Percentiles rank a stretch among this genome's conserved stretches.
These are phyloP conservation scores for Xerus rutilus DNA, from an alignment of 2,797 vertebrate species.

Conservation along the genomic window DNA sequence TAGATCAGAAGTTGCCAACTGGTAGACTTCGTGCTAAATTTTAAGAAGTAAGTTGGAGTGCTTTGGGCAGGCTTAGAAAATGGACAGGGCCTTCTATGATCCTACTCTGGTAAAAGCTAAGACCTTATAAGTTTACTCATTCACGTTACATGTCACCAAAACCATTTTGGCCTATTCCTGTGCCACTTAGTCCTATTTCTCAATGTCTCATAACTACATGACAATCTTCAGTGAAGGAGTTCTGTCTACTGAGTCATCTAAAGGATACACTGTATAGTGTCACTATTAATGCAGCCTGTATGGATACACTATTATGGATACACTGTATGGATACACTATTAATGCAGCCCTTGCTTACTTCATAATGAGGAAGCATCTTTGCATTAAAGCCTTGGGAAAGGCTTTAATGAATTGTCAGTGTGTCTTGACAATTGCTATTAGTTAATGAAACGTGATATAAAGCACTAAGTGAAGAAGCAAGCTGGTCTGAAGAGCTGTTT, in stretches of 20 bases:
- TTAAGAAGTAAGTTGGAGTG: background rate
- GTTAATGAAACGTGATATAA: background rate
- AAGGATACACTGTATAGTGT: background rate
- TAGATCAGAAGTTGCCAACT: conserved; percentile 22
- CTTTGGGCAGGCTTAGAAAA: background rate
- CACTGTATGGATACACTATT: too few relatives aligned
- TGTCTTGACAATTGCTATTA: background rate
- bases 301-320: too few relatives aligned
- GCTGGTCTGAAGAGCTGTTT: background rate
- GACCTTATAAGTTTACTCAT: background rate
- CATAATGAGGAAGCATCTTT: background rate
- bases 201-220: background rate
- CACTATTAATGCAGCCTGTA: background rate
- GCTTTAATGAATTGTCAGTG: background rate
- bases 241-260: background rate
- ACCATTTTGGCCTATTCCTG: background rate
- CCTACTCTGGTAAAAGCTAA: background rate
- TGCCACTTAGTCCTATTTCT: background rate
- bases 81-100: background rate
- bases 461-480: background rate
- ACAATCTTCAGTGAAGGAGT: background rate
- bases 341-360: background rate
- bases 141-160: background rate
- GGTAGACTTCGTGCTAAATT: background rate
- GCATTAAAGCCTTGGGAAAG: background rate